A percentile compares a stretch with the other conserved stretches of the same genome.
phyloP scores from a whole-genome alignment of 2,888 invertebrate species.

The Hipparchia sbordonii region DNA sequence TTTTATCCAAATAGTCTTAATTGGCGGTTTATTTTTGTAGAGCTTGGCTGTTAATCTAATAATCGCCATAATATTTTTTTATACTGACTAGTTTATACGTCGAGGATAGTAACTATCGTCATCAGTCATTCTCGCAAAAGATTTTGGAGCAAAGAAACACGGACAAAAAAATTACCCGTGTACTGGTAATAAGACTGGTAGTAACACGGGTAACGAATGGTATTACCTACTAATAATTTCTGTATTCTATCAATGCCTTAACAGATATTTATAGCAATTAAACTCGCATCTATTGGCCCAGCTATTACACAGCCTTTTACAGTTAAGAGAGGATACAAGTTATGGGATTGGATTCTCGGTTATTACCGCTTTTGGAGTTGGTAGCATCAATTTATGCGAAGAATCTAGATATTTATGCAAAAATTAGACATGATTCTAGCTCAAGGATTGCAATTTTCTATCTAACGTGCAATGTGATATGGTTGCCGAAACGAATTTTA shows the following conservation, averaged over 20 bases:
- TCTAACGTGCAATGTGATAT: background rate
- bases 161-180: too few relatives aligned
- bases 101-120: too few relatives aligned
- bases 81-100: too few relatives aligned
- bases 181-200: too few relatives aligned
- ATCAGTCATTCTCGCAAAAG: too few relatives aligned
- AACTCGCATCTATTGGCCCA: background rate
- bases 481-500: background rate
- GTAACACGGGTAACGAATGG: too few relatives aligned
- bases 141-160: too few relatives aligned
- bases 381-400: conserved; percentile 24
- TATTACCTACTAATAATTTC: too few relatives aligned
- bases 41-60: background rate
- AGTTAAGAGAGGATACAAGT: conserved; percentile 10
- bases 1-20: too few relatives aligned
- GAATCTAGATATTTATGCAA: conserved; percentile 22
- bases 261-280: background rate
- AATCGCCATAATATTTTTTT: too few relatives aligned
- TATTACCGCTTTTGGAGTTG: conserved; percentile 52
- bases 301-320: conserved; percentile 24
- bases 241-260: background rate
- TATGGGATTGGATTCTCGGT: conserved; percentile 40
- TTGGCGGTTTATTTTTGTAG: background rate
- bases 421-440: conserved; percentile 11
- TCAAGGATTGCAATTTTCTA: conserved; percentile 3